Evolutionary conservation across 1,140 invertebrate genomes (phyloP), one percentile per base, ranked within the genome.

Genomic region (Temnothorax curvispinosus): DNA sequence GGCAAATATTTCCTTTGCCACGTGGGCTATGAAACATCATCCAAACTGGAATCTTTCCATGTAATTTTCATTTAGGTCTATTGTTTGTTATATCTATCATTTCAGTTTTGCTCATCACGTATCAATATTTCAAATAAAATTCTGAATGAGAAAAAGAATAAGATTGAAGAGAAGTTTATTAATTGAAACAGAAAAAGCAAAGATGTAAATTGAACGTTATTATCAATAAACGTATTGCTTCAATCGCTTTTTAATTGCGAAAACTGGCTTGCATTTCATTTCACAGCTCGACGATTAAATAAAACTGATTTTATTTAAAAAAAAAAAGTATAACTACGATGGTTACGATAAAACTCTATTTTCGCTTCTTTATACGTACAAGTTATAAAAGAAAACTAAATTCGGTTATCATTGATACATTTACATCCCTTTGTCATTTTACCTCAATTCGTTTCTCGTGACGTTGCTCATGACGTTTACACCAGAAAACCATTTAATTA

Each of bases 401-500:
- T 44, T 18, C n/a, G 15, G 15, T 69, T 41, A 56, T 65, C 50
- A 80, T 41, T n/a, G 32, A 41, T 41, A 32, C 1, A 56, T 32
- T 71, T 56, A 67, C 1, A 6, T 81, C 13, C n/a, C 38, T 69
- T 54, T 69, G 44, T 21, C 62, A 3, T 15, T 58, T 71, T 71
- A 44, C 21, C 52, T 81, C 32, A 44, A 50, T 62, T 84, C 18
- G 32, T 18, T 21, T 72, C 52, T 47, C 69, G 38, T 27, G n/a
- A 47, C 18, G 9, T n/a, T 50, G 11, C 50, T 50, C 11, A 50
- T 60, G 11, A 2, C 8, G 1, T 67, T 78, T 38, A 75, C 3
- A 27, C 41, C 18, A 21, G 18, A 47, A 72, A 82, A 60, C 15
- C 18, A n/a, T 75, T 84, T 75, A 75, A 11, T 13, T 60, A 84